Percentiles rank a stretch among this genome's conserved stretches.
Conservation (phyloP, 2,113 vertebrate genomes). For the Calcarius ornatus region DNA sequence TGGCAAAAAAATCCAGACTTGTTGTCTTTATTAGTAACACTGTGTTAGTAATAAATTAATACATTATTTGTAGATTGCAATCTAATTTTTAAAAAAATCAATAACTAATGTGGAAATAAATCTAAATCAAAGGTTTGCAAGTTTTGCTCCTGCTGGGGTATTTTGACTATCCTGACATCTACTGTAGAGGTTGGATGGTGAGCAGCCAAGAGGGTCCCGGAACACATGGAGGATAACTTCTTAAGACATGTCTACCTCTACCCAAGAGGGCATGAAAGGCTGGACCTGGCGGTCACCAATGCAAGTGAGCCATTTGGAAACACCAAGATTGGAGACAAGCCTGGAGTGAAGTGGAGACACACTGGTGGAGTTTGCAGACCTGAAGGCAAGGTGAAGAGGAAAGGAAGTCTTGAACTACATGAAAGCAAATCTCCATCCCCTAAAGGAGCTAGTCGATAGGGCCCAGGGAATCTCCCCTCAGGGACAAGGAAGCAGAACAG, state of each 20-base stretch:
- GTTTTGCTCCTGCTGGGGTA: not conserved
- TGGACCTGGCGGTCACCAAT: not conserved
- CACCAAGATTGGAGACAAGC: not conserved
- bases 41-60: not conserved
- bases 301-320: not conserved
- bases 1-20: not conserved
- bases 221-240: not conserved
- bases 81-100: not conserved
- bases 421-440: rapidly evolving
- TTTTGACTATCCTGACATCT: not conserved
- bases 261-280: not conserved
- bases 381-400: not conserved
- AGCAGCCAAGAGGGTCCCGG: not conserved
- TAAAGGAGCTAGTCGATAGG: not conserved
- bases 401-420: not conserved
- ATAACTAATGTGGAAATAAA: not conserved
- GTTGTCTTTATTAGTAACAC: not conserved
- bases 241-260: not conserved
- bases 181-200: not conserved
- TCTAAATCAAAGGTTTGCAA: not conserved
- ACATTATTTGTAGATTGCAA: not conserved
- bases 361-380: not conserved
- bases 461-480: not conserved
- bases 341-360: rapidly evolving
- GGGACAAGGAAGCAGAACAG: not conserved